Conservation (phyloP, 2,888 invertebrate species). For the Eilema depressum region DNA sequence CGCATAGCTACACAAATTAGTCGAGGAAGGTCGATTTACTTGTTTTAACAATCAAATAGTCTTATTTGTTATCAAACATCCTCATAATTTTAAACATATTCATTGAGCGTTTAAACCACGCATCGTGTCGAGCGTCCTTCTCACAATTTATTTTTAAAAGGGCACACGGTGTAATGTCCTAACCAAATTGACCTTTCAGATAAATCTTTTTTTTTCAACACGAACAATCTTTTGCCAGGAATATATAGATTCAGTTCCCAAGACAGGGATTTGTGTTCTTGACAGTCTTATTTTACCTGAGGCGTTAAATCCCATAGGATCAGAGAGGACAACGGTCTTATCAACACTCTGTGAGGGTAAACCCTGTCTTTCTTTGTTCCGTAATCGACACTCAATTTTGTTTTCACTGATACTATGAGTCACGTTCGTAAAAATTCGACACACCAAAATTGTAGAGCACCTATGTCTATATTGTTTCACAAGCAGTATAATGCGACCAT, state of each 20-base stretch:
- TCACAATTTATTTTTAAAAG: conserved; percentile 2
- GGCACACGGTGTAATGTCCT: neutral
- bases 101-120: neutral
- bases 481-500: conserved; percentile 58
- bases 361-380: conserved; percentile 41
- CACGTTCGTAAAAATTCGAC: conserved; percentile 43
- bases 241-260: conserved; percentile 33
- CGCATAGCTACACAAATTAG: neutral
- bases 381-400: conserved; percentile 48
- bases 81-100: neutral
- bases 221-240: conserved; percentile 18
- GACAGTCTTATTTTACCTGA: conserved; percentile 63
- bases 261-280: conserved; percentile 46
- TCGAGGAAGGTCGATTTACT: neutral
- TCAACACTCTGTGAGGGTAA: conserved; percentile 60
- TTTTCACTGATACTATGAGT: conserved; percentile 46
- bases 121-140: neutral
- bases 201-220: conserved; percentile 17
- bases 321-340: conserved; percentile 55
- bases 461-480: conserved; percentile 47
- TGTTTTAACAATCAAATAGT: neutral
- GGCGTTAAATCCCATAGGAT: conserved; percentile 62
- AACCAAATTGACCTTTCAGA: conserved; percentile 7
- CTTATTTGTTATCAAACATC: neutral
- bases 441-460: conserved; percentile 53